These are phyloP conservation scores for Gryllus longicercus DNA, from an alignment of 2,888 invertebrate genomes.

Conservation along the genomic window DNA sequence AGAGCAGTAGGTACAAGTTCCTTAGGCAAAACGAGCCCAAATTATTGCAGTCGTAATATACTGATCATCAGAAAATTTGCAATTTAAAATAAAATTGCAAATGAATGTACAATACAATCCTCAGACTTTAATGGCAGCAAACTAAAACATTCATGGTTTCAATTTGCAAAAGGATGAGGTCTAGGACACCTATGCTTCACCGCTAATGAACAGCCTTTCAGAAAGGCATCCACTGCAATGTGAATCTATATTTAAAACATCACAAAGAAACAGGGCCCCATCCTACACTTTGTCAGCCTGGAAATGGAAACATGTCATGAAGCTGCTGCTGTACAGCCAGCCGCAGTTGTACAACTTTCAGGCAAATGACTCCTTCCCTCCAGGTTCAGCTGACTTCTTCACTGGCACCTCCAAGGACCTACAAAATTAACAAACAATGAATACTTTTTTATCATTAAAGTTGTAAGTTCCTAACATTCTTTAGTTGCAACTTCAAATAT, in stretches of 20 bases:
- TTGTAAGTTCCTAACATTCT: no score
- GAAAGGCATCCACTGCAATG: not conserved
- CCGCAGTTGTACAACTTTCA: conserved; percentile 19
- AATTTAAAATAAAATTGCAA: not conserved
- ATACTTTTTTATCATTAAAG: no score
- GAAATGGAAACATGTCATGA: not conserved
- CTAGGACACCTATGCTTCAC: not conserved
- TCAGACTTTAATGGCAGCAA: conserved; percentile 11
- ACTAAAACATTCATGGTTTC: not conserved
- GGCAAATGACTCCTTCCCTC: conserved; percentile 21
- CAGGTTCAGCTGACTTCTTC: not conserved
- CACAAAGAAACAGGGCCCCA: conserved; percentile 1
- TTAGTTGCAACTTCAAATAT: no score
- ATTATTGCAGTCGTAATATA: not conserved
- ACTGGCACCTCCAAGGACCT: conserved; percentile 18
- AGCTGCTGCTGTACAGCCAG: not conserved
- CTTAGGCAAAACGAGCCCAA: not conserved
- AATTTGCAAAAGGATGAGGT: not conserved
- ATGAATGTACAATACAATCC: conserved; percentile 8
- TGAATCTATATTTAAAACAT: not conserved
- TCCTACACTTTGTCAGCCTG: not conserved
- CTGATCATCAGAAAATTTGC: not conserved
- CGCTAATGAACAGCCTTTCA: not conserved
- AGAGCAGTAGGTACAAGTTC: not conserved
- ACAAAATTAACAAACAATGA: not conserved